Evolutionary conservation across 2,113 vertebrate species (phyloP), one percentile per base, ranked within the genome.

Genomic region (Dissostichus mawsoni): DNA sequence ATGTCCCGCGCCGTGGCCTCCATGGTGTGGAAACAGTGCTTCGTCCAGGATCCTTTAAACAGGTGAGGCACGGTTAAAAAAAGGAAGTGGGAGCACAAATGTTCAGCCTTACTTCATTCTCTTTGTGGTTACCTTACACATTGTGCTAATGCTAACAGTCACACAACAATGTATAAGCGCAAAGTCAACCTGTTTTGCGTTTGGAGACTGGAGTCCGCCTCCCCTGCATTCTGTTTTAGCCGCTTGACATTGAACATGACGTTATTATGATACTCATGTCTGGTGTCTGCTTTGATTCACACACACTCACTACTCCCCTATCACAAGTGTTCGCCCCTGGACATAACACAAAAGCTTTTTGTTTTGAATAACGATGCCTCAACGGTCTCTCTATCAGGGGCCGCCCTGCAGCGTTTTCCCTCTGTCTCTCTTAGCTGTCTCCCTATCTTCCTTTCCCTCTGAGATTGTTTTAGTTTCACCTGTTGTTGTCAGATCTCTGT

Each of bases 21-120:
- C 16, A 98, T 99, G 97, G 95, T 99, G 74, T 99, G 98, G 98
- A 98, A 95, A 59, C 96, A 98, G 65, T 99, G 98, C 82, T 99
- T 99, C 88, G 78, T 96, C 69, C 95, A 95, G 87, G 96, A 99
- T 76, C 98, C 98, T 0, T 95, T 99, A 68, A 96, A 97, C 93
- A 97, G 98, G 98, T 99, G 95, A 95, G 74, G 57, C 29, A 29
- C 13, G 3, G 13, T 9, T 36, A 20, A 8, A 41, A n/a, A 8
- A 7, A 41, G 36, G 36, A 74, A 50, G 33, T 47, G 2, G 3
- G 10, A 73, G 33, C 3, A 3, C 3, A 62, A 23, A 41, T 14
- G 3, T 8, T 71, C 23, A 20, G 25, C 13, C 33, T 33, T 33
- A 33, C 20, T 20, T 20, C 20, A 20, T 20, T 20, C 20, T 20